Conservation (phyloP, 2,888 invertebrate species). For the Vandiemenella viatica region DNA sequence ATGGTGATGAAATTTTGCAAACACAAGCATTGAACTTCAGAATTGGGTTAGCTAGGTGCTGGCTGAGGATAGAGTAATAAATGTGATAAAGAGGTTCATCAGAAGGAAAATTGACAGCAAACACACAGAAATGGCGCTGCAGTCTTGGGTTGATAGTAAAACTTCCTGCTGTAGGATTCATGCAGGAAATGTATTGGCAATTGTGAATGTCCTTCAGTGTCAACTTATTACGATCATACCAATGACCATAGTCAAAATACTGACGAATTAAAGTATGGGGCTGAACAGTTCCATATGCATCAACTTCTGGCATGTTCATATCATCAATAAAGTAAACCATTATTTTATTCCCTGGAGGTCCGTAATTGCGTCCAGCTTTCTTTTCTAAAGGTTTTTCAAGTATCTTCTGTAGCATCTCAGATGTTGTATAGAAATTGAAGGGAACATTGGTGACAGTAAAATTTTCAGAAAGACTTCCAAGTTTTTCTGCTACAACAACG, state of each 20-base stretch:
- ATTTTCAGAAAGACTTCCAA: slow-evolving; percentile 54
- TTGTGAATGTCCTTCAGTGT: slow-evolving; percentile 80
- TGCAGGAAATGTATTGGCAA: slow-evolving; percentile 85
- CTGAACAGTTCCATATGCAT: slow-evolving; percentile 85
- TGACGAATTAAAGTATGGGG: slow-evolving; percentile 87
- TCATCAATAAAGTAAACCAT: slow-evolving; percentile 92
- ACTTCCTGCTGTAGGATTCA: slow-evolving; percentile 93
- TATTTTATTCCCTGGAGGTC: slow-evolving; percentile 81
- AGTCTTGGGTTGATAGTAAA: slow-evolving; percentile 85
- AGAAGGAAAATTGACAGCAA: slow-evolving; percentile 75
- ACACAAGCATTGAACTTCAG: slow-evolving; percentile 50
- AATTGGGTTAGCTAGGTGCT: slow-evolving; percentile 49
- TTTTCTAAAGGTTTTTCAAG: slow-evolving; percentile 87
- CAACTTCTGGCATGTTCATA: slow-evolving; percentile 95
- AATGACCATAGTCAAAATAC: slow-evolving; percentile 86
- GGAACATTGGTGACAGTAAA: slow-evolving; percentile 79
- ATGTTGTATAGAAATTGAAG: slow-evolving; percentile 89
- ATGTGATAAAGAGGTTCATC: slow-evolving; percentile 68
- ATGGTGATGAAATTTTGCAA: slow-evolving; percentile 38
- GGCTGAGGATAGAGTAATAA: slow-evolving; percentile 62
- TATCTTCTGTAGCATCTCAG: slow-evolving; percentile 76
- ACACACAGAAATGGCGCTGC: slow-evolving; percentile 75
- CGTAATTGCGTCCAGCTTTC: slow-evolving; percentile 86
- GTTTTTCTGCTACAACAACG: slow-evolving; percentile 74
- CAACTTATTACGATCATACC: slow-evolving; percentile 83